Evolutionary conservation across 2,113 vertebrate species (phyloP).

Genomic region (Mungos mungo): DNA sequence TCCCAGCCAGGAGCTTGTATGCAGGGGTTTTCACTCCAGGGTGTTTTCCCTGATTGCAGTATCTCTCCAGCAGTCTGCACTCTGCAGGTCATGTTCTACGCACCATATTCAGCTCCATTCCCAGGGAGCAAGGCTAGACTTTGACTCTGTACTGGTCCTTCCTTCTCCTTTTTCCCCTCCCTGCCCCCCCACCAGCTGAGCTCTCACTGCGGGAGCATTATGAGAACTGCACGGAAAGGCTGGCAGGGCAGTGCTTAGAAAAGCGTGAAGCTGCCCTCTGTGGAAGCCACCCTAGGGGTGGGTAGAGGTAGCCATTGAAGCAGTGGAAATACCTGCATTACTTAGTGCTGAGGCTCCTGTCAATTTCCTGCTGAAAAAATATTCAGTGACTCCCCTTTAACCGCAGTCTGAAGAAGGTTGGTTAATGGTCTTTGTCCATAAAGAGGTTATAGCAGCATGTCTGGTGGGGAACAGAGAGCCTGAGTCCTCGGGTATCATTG

Average conservation of each 20-base stretch:
- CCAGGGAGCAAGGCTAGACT: not conserved
- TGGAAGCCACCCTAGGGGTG: not conserved
- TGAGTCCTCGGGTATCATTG: not conserved
- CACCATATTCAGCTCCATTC: not conserved
- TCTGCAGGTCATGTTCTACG: not conserved
- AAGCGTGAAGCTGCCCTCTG: not conserved
- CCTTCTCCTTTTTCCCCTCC: not conserved
- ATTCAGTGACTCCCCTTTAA: not conserved
- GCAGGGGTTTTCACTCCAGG: conserved; percentile 7
- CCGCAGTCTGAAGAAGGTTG: not conserved
- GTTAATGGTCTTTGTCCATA: not conserved
- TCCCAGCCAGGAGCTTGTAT: not conserved
- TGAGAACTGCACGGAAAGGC: not conserved
- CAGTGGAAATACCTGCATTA: not conserved
- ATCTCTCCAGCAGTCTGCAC: conserved; percentile 2
- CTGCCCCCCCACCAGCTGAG: not conserved
- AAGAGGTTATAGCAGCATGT: not conserved
- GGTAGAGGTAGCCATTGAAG: not conserved
- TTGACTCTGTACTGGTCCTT: not conserved
- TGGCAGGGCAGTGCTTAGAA: not conserved
- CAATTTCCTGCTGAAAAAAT: conserved; percentile 33
- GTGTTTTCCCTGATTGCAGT: not conserved
- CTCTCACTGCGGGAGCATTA: not conserved
- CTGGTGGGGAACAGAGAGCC: not conserved
- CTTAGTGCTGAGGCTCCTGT: not conserved